Evolutionary conservation across 2,113 vertebrate species (phyloP).

Genomic region (Lamprotornis superbus): DNA sequence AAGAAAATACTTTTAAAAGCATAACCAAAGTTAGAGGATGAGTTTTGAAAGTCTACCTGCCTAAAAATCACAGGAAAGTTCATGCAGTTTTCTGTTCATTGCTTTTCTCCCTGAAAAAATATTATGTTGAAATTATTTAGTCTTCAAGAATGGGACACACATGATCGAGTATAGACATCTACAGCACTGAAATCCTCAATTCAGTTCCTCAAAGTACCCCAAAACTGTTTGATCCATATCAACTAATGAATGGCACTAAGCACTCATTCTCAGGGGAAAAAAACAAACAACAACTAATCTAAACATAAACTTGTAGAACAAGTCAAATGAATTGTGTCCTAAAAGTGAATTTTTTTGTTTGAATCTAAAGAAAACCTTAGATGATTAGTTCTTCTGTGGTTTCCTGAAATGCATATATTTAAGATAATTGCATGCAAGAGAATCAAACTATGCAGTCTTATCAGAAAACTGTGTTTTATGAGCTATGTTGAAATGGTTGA

Average conservation of each 20-base stretch:
- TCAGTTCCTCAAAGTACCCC: neutral
- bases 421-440: neutral
- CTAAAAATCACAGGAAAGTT: neutral
- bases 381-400: neutral
- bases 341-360: neutral
- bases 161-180: neutral
- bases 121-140: neutral
- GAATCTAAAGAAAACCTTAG: neutral
- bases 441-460: neutral
- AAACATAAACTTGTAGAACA: neutral
- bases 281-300: neutral
- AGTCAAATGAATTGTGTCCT: neutral
- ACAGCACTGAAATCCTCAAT: neutral
- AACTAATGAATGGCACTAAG: neutral
- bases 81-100: neutral
- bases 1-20: neutral
- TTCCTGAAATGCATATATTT: neutral
- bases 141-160: neutral
- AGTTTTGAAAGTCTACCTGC: neutral
- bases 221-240: neutral
- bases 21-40: neutral
- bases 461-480: neutral
- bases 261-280: neutral
- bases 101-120: neutral
- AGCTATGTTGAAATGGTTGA: neutral